Evolutionary conservation across 2,113 vertebrate genomes (phyloP).

Genomic region (Trochalopteron elliotii): DNA sequence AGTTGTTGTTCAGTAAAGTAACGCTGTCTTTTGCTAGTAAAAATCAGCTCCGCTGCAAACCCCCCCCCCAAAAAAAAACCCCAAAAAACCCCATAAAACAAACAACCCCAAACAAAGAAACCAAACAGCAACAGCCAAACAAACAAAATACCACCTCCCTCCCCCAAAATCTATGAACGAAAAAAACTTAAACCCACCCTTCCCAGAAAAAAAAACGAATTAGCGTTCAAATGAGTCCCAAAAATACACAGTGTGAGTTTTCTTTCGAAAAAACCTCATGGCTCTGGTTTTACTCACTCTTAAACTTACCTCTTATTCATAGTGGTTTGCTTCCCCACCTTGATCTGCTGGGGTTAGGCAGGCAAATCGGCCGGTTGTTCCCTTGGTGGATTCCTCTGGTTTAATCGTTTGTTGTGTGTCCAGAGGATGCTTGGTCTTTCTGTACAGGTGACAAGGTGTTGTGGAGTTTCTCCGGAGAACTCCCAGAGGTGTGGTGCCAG

Average conservation of each 20-base stretch:
- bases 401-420: background rate
- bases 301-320: background rate
- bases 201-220: accelerated
- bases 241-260: background rate
- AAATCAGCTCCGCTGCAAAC: background rate
- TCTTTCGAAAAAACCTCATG: background rate
- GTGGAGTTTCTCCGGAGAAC: background rate
- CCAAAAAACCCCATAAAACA: too few species aligned
- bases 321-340: background rate
- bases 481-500: background rate
- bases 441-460: background rate
- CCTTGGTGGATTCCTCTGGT: background rate
- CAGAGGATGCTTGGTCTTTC: background rate
- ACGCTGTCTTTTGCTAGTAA: background rate
- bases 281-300: background rate
- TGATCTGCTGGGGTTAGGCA: background rate
- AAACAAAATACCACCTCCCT: background rate
- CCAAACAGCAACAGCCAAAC: background rate
- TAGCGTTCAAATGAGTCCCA: background rate
- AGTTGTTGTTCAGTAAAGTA: background rate
- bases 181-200: background rate
- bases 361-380: background rate
- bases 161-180: background rate
- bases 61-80: too few species aligned
- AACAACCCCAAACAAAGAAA: background rate